These are phyloP conservation scores for Hypomecis atomaria DNA, from an alignment of 2,888 invertebrate species.

Conservation along the genomic window DNA sequence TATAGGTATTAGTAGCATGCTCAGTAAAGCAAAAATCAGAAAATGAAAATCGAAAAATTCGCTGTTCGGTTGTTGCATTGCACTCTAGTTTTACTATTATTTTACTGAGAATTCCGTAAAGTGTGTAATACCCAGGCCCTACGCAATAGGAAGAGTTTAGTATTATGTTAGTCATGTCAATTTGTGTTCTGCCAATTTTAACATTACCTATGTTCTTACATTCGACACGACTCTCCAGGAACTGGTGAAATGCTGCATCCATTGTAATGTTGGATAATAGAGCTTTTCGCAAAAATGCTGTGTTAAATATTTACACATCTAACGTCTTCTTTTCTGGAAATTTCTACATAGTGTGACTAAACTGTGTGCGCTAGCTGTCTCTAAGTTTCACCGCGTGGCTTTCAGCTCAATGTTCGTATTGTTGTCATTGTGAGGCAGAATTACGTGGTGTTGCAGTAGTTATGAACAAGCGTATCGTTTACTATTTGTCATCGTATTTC, in stretches of 20 bases:
- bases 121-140: too few species aligned
- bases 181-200: slow-evolving; percentile 5
- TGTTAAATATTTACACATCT: slow-evolving; percentile 22
- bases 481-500: not conserved
- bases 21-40: too few species aligned
- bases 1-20: too few species aligned
- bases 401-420: not conserved
- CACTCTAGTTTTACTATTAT: too few species aligned
- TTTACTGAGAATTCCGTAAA: too few species aligned
- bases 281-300: slow-evolving; percentile 14
- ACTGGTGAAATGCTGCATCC: slow-evolving; percentile 17
- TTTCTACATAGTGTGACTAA: slow-evolving; percentile 17
- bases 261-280: slow-evolving; percentile 15
- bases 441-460: not conserved
- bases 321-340: slow-evolving; percentile 3
- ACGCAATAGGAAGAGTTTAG: too few species aligned
- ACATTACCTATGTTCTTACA: not conserved
- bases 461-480: not conserved
- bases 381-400: slow-evolving; percentile 8
- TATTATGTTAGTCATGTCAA: slow-evolving; percentile 3
- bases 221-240: slow-evolving; percentile 6
- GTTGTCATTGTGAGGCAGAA: slow-evolving; percentile 9
- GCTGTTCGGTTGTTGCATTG: too few species aligned
- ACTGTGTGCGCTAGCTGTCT: not conserved
- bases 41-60: too few species aligned